Percentiles rank a stretch among this genome's conserved stretches.
Conservation (phyloP, 2,888 invertebrate species). For the Diaprepes abbreviatus region DNA sequence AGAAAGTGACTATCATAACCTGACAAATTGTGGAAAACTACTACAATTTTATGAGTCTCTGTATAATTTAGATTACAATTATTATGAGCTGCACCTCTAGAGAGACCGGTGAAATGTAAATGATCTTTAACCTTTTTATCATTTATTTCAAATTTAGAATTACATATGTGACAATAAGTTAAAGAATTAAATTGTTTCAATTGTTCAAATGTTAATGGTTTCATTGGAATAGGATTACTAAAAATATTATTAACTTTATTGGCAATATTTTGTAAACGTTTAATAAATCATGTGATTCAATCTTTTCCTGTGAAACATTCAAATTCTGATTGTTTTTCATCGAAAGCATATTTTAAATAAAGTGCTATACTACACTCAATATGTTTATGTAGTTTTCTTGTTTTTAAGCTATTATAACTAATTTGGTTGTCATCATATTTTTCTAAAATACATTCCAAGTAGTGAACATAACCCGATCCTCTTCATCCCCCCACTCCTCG, state of each 20-base stretch:
- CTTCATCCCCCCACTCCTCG: too few species aligned
- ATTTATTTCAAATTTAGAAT: background rate
- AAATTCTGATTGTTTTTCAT: constrained; percentile 21
- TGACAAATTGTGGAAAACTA: background rate
- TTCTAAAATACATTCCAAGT: too few species aligned
- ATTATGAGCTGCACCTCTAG: too few species aligned
- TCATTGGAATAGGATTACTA: background rate
- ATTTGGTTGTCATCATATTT: background rate
- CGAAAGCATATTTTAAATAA: constrained; percentile 28
- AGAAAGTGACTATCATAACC: too few species aligned
- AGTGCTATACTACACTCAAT: constrained; percentile 20
- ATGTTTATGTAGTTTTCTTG: constrained; percentile 9
- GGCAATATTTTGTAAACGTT: background rate
- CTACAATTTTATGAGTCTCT: background rate
- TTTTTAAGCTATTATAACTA: background rate
- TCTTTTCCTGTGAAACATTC: constrained; percentile 3
- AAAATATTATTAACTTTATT: background rate
- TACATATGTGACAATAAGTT: background rate
- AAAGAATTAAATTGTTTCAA: background rate
- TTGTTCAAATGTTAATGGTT: background rate
- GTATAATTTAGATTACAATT: constrained; percentile 12
- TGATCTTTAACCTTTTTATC: background rate
- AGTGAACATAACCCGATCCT: too few species aligned
- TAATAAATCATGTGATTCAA: constrained; percentile 9
- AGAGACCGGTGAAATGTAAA: background rate